Conservation (phyloP, 2,113 vertebrate genomes). For the Crotalus horridus region DNA sequence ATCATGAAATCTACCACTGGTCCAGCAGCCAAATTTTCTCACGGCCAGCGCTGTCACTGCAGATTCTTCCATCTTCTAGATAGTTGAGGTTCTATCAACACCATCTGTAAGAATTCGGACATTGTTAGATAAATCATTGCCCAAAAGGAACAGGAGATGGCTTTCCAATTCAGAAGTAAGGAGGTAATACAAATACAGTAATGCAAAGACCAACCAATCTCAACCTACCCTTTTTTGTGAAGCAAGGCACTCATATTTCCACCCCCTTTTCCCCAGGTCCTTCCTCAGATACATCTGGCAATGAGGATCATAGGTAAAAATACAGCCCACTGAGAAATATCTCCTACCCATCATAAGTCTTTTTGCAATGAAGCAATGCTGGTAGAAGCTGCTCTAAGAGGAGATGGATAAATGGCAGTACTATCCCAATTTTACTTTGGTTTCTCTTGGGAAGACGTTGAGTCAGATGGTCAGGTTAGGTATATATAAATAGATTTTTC, state of each 20-base stretch:
- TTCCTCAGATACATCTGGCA: neutral
- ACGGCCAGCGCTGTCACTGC: slow-evolving; percentile 70
- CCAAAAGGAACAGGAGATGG: neutral
- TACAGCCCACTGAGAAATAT: neutral
- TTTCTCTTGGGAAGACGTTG: neutral
- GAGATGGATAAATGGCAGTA: no score
- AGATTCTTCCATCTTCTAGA: slow-evolving; percentile 74
- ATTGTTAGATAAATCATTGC: neutral
- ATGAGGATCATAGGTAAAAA: neutral
- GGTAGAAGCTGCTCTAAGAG: no score
- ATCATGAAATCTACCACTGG: slow-evolving; percentile 67
- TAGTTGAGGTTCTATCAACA: slow-evolving; percentile 94
- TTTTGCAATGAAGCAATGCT: neutral
- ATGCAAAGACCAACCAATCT: neutral
- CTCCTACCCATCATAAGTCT: neutral
- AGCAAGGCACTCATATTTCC: neutral
- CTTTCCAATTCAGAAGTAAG: neutral
- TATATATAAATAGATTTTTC: neutral
- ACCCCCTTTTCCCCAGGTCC: neutral
- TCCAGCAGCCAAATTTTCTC: slow-evolving; percentile 71
- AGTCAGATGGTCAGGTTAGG: neutral
- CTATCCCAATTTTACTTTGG: neutral
- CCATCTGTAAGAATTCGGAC: slow-evolving; percentile 73
- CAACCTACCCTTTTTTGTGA: neutral
- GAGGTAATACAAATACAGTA: neutral